These are phyloP conservation scores for Zeuzera pyrina DNA, from an alignment of 2,888 invertebrate genomes.

Conservation along the genomic window DNA sequence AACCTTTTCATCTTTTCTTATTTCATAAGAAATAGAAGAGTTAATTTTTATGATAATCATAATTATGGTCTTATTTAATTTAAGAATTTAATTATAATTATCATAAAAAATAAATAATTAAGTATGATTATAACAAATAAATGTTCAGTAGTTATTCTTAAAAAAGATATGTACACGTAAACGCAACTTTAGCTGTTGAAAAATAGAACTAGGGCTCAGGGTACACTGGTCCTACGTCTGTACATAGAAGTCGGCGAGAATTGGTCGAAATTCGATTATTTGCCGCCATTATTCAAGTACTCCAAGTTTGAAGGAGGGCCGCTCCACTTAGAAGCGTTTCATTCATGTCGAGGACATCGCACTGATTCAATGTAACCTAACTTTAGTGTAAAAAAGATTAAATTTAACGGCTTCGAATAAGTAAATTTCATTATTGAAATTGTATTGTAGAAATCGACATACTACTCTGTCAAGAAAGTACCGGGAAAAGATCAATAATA, in stretches of 20 bases:
- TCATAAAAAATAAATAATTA: not conserved
- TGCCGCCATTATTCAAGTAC: slow-evolving; percentile 42
- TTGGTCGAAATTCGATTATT: slow-evolving; percentile 60
- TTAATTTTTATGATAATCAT: too few relatives aligned
- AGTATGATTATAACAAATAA: not conserved
- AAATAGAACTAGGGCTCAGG: slow-evolving; percentile 15
- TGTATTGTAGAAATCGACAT: too few relatives aligned
- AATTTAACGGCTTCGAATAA: too few relatives aligned
- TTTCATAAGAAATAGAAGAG: too few relatives aligned
- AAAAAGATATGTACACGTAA: not conserved
- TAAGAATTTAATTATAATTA: not conserved
- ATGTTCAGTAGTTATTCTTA: not conserved
- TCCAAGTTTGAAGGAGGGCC: slow-evolving; percentile 37
- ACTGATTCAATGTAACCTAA: slow-evolving; percentile 37
- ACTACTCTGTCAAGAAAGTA: too few relatives aligned
- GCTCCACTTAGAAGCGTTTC: slow-evolving; percentile 32
- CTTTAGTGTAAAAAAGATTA: slow-evolving; percentile 28
- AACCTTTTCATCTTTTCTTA: too few relatives aligned
- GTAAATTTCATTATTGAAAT: too few relatives aligned
- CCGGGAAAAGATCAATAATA: too few relatives aligned
- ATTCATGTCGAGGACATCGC: slow-evolving; percentile 25
- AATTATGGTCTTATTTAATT: not conserved
- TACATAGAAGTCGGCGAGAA: slow-evolving; percentile 35
- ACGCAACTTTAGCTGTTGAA: slow-evolving; percentile 11
- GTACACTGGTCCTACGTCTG: slow-evolving; percentile 19